These are phyloP conservation scores for Oryzias woworae DNA, from an alignment of 2,113 vertebrate genomes.

Conservation along the genomic window DNA sequence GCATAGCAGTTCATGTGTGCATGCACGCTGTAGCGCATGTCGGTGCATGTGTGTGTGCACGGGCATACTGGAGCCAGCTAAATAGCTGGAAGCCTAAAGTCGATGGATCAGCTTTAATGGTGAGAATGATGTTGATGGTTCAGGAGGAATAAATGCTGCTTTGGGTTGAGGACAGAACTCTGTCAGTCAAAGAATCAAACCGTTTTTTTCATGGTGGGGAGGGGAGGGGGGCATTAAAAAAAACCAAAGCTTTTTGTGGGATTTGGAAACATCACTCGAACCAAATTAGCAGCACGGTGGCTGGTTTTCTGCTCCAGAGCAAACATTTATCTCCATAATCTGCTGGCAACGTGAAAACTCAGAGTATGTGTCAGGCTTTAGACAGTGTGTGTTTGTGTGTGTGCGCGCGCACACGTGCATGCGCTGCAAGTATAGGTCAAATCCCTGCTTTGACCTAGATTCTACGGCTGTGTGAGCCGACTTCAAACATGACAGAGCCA, in stretches of 20 bases:
- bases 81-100: too few species aligned
- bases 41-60: neutral
- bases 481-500: slow-evolving; percentile 25
- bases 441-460: slow-evolving; percentile 76
- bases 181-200: neutral
- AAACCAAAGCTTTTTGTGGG: slow-evolving; percentile 32
- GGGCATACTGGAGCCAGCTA: too few species aligned
- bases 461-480: slow-evolving; percentile 47
- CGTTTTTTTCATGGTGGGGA: slow-evolving; percentile 2
- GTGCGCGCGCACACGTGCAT: slow-evolving; percentile 7
- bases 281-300: slow-evolving; percentile 63
- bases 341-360: slow-evolving; percentile 48
- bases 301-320: slow-evolving; percentile 51
- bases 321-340: slow-evolving; percentile 70
- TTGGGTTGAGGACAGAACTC: too few species aligned
- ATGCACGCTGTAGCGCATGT: too few species aligned
- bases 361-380: slow-evolving; percentile 36
- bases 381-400: slow-evolving; percentile 16
- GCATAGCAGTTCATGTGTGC: too few species aligned
- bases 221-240: slow-evolving; percentile 32
- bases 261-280: slow-evolving; percentile 48
- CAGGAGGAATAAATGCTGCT: too few species aligned
- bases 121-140: too few species aligned
- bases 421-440: slow-evolving; percentile 54
- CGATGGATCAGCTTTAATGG: too few species aligned